phyloP scores from a whole-genome alignment of 1,140 invertebrate species.

The Neotoxoptera formosana region DNA sequence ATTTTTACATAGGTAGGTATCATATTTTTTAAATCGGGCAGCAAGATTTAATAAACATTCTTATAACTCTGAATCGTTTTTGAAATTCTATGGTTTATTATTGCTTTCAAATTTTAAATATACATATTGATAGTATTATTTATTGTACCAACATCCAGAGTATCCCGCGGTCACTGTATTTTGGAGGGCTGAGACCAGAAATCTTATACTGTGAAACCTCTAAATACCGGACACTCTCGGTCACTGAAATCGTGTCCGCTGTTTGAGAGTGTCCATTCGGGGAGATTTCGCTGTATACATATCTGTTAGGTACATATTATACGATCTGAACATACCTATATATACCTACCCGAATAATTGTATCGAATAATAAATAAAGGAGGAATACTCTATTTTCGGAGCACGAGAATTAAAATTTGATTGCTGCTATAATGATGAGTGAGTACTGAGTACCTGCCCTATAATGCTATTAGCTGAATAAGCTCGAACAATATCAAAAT shows the following conservation, averaged over 20 bases:
- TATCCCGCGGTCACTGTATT: not conserved
- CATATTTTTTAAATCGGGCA: not conserved
- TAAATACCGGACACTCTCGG: too few species aligned
- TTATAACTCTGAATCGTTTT: not conserved
- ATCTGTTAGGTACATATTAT: not conserved
- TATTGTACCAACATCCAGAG: too few species aligned
- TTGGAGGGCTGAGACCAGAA: not conserved
- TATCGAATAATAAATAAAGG: not conserved
- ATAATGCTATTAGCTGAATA: too few species aligned
- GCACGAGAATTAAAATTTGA: too few species aligned
- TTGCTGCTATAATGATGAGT: too few species aligned
- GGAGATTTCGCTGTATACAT: too few species aligned
- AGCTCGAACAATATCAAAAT: not conserved
- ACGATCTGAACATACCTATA: not conserved
- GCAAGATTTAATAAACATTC: too few species aligned
- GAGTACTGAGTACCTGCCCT: too few species aligned
- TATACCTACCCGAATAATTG: not conserved
- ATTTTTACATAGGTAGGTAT: not conserved
- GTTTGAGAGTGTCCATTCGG: too few species aligned
- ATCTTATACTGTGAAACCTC: not conserved
- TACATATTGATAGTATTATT: not conserved
- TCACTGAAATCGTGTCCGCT: too few species aligned
- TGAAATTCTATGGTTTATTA: not conserved
- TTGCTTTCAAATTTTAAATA: not conserved
- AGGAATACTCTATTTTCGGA: too few species aligned